Conservation (phyloP, 2,113 vertebrate genomes). For the Clinocottus analis region DNA sequence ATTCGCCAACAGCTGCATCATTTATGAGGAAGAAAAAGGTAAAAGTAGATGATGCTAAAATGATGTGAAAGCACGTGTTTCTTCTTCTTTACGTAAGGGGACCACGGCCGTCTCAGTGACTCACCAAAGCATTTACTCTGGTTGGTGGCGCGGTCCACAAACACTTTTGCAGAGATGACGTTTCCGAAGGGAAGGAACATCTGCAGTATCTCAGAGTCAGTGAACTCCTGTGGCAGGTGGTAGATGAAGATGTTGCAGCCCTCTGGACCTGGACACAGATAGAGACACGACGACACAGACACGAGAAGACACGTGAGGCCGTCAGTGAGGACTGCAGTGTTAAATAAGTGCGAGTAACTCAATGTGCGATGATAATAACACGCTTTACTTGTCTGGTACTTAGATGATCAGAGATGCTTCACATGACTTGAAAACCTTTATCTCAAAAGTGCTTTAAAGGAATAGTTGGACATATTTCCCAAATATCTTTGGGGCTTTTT, state of each 20-base stretch:
- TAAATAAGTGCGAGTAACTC: not conserved
- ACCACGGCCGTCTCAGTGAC: conserved; percentile 48
- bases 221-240: conserved; percentile 98
- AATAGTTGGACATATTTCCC: not conserved
- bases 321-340: not conserved
- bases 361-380: not conserved
- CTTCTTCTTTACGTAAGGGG: not conserved
- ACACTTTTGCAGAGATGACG: conserved; percentile 98
- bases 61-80: not conserved
- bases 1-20: not conserved
- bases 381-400: not conserved
- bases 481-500: not conserved
- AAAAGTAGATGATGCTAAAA: not conserved
- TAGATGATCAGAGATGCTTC: not conserved
- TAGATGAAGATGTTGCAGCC: conserved; percentile 99
- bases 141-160: conserved; percentile 97
- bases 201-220: conserved; percentile 95
- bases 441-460: too few relatives aligned
- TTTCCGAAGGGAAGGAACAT: conserved; percentile 99
- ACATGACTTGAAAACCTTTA: not conserved
- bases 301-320: not conserved
- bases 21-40: not conserved
- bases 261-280: conserved; percentile 88
- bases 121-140: conserved; percentile 99
- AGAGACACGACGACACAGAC: conserved; percentile 9